Base-by-base conservation (phyloP, 1,140 invertebrate genomes). In the Asobara japonica region DNA sequence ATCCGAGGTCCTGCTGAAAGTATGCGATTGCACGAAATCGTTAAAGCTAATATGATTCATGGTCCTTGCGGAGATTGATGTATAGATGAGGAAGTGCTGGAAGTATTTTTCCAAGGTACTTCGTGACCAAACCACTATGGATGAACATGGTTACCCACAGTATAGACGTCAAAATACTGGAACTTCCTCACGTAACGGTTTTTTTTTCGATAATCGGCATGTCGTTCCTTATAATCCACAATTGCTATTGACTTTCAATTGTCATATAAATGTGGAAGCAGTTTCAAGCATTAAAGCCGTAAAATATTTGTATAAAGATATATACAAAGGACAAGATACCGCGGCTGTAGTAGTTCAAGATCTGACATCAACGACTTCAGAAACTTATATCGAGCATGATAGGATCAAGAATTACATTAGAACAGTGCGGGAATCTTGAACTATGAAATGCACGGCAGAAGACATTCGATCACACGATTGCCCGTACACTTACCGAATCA, bases 11-110 rank as follows among this genome's bases (percentile, higher is more conserved):
- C n/a, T n/a, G n/a, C n/a, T n/a, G n/a, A n/a, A n/a, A n/a, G n/a
- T n/a, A n/a, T n/a, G n/a, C 31, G 31, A 56, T 67, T 87, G 11
- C 78, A 78, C 79, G 77, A 81, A 11, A 76, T 82, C 66, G 73
- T 83, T 18, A 85, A 56, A 33, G 77, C 18, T 25, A 80, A 80
- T 66, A 87, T 87, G 86, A 86, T 89, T 69, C 77, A 82, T 72
- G 78, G n/a, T n/a, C n/a, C n/a, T n/a, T n/a, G n/a, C n/a, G n/a
- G n/a, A n/a, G n/a, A n/a, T n/a, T n/a, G n/a, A n/a, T n/a, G n/a
- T n/a, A n/a, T n/a, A n/a, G n/a, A n/a, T n/a, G n/a, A n/a, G 77
- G 36, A 79, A 79, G 36, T 86, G 84, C 74, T 73, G 76, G 0
- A 87, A 88, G 74, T 22, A 65, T 13, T 87, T 73, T 76, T 83